These are phyloP conservation scores for Cryptoprocta ferox DNA, from an alignment of 2,797 vertebrate genomes.

Conservation along the genomic window DNA sequence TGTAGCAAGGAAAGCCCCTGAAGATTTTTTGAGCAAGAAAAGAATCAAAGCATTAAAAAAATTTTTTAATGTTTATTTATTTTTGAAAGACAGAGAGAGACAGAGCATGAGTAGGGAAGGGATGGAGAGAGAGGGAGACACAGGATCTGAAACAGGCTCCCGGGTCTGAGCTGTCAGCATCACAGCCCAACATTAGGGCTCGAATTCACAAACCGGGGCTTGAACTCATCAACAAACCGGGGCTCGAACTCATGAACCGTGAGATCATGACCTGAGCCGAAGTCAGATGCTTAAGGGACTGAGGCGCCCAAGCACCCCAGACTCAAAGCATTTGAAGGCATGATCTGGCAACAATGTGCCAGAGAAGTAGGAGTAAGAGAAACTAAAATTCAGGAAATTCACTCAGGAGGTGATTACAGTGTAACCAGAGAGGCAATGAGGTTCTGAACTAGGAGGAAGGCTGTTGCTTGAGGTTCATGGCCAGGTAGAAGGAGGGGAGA, in stretches of 20 bases:
- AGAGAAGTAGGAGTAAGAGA: not conserved
- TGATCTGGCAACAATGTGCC: not conserved
- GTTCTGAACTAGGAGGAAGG: not conserved
- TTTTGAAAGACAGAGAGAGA: too few species aligned
- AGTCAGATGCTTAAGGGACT: too few species aligned
- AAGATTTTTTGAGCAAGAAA: not conserved
- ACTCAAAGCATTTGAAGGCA: not conserved
- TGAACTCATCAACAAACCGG: too few species aligned
- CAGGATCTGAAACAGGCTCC: too few species aligned
- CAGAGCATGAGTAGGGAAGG: too few species aligned
- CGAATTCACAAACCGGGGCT: too few species aligned
- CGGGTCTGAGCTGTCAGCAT: too few species aligned
- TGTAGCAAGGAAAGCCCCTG: not conserved
- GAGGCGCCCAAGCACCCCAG: not conserved
- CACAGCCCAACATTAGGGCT: too few species aligned
- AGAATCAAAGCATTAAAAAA: not conserved
- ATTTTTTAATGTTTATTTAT: too few species aligned
- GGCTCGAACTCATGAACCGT: too few species aligned
- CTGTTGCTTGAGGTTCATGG: not conserved
- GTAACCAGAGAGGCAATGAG: not conserved
- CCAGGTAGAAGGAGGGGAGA: not conserved
- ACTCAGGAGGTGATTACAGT: not conserved
- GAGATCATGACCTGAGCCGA: too few species aligned
- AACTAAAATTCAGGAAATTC: not conserved
- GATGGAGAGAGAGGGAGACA: too few species aligned